These are phyloP conservation scores for Morbakka virulenta DNA, from an alignment of 30 jellyfish, hydroid and myxozoan species.

Conservation along the genomic window DNA sequence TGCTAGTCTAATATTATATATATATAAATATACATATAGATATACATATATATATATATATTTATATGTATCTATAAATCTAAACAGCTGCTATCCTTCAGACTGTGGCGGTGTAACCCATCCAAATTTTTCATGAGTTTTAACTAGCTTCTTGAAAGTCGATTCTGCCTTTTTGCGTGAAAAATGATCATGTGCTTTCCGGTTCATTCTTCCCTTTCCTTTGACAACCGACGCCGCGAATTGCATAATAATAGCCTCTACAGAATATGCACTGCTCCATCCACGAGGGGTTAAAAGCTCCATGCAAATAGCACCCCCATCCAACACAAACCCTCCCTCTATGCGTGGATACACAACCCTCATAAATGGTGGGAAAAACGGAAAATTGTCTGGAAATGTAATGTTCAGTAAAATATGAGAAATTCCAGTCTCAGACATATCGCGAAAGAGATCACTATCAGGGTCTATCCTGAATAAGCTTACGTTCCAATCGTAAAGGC, in stretches of 20 bases:
- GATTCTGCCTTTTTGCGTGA: conserved; percentile 64
- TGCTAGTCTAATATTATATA: no score
- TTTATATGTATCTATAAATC: no score
- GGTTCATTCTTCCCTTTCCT: conserved; percentile 73
- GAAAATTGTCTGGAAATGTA: conserved; percentile 79
- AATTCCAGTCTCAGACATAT: conserved; percentile 43
- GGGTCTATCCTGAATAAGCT: conserved; percentile 54
- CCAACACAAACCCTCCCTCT: conserved; percentile 71
- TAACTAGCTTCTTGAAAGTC: conserved; percentile 64
- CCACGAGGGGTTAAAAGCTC: conserved; percentile 82
- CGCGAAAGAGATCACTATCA: conserved; percentile 57
- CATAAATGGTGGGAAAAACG: conserved; percentile 85
- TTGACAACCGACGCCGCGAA: conserved; percentile 74
- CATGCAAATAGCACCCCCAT: conserved; percentile 97
- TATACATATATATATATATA: no score
- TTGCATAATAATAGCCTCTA: conserved; percentile 81
- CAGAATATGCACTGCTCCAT: conserved; percentile 88
- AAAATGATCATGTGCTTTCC: conserved; percentile 31
- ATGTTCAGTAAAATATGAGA: conserved; percentile 48
- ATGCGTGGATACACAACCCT: conserved; percentile 80
- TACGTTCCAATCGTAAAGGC: conserved; percentile 72
- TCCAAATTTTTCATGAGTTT: conserved; percentile 72
- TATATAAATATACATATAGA: no score
- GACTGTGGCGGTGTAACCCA: conserved; percentile 84
- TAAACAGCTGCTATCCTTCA: no score